Base-by-base conservation (phyloP, 2,888 invertebrate species). In the Coelogynopora nodosa region DNA sequence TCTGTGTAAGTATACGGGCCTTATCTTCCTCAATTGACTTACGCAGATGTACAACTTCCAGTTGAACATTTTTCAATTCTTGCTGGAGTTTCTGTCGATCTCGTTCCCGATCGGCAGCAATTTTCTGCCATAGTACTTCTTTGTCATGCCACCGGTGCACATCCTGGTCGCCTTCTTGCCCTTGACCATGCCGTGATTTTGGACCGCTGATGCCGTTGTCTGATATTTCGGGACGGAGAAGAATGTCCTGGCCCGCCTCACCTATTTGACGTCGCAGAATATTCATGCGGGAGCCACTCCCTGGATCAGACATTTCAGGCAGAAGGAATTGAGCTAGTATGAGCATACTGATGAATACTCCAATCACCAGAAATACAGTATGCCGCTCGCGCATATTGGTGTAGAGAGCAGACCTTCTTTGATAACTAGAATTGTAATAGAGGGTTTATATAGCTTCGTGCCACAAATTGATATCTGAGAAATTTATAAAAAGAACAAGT, bases 121-220 rank as follows among this genome's bases (percentile, higher is more conserved):
- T 85, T 18, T 67, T 67, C 67, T 85, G 28, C 85, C 85, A 85
- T 27, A 85, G 67, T 26, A 27, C 67, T 67, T 85, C 85, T 30
- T 67, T 67, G 30, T 85, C 85, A 2, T 85, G 74, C 74, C 74
- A 74, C 2, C 23, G 74, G 23, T 74, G 74, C 2, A 74, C 23
- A 23, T 74, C 74, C 49, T 13, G 10, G 27, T 23, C 74, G 23
- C 10, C 27, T 2, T 5, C 27, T 26, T 74, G 74, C 2, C 74
- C 74, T 49, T 5, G 5, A 49, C 49, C 49, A 26, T 74, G 74
- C 27, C 23, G 2, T 2, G 5, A 13, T 26, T 23, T 74, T 5
- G 27, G 18, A 2, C 2, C 74, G 2, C 74, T 74, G 74, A 23
- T 23, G 5, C 23, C 23, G 27, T 74, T 74, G 2, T 23, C 74